Conservation (phyloP, 2,113 vertebrate species). For the Podiceps cristatus region DNA sequence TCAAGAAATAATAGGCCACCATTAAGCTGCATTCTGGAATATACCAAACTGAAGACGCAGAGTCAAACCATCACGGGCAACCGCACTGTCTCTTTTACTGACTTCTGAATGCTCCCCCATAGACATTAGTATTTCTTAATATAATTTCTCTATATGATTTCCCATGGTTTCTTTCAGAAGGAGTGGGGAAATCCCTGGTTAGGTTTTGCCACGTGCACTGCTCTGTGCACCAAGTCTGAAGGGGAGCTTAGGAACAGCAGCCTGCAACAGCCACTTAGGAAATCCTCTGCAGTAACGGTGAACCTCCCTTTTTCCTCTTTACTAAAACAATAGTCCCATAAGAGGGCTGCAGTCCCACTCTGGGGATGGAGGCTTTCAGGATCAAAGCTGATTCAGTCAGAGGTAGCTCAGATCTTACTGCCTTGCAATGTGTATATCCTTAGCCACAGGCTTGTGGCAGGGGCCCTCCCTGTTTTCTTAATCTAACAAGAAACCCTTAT, state of each 20-base stretch:
- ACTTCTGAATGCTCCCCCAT: neutral
- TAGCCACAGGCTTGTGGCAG: neutral
- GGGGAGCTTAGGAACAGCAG: neutral
- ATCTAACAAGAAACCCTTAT: neutral
- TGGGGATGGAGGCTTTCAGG: neutral
- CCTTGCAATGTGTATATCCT: neutral
- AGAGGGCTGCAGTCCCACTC: neutral
- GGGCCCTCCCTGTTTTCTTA: neutral
- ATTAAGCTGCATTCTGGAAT: neutral
- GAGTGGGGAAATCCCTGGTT: neutral
- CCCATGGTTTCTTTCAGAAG: neutral
- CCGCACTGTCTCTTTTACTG: neutral
- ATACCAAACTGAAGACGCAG: neutral
- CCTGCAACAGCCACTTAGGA: neutral
- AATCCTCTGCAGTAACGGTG: neutral
- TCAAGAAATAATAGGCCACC: neutral
- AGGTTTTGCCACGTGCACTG: neutral
- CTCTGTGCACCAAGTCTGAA: neutral
- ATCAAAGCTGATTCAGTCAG: neutral
- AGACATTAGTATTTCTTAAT: neutral
- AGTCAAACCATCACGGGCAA: neutral
- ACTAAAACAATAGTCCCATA: neutral
- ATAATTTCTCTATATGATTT: neutral
- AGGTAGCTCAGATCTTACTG: neutral
- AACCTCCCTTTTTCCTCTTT: neutral